Evolutionary conservation across 1,140 invertebrate genomes (phyloP), one percentile per base, ranked within the genome.

Genomic region (Macrocentrus cingulum): DNA sequence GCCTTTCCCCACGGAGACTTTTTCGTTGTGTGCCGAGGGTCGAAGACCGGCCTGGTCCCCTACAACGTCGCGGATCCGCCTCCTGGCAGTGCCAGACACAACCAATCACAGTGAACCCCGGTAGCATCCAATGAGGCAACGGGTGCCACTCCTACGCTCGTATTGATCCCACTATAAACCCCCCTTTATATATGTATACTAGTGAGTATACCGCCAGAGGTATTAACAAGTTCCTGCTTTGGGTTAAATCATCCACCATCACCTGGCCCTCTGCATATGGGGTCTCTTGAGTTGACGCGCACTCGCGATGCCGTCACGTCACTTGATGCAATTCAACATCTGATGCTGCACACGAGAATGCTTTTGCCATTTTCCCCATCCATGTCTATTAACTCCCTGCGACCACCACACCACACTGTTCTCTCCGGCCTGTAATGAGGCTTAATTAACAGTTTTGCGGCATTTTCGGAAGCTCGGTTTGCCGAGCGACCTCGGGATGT

Each of bases 91-190:
- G 46, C 71, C 71, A 53, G 20, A 13, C 46, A 32, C 59, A 64
- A 61, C 78, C 78, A 79, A 80, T 79, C 73, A 61, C 25, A 51
- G 29, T 9, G 41, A 48, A 41, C 55, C 45, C 36, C 66, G 37
- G 59, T 59, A 55, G 45, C 69, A 64, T 68, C 78, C 78, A 78
- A 80, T 80, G 62, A 73, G 70, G 50, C 67, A 60, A 54, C 69
- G 62, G 37, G 64, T 65, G 76, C 76, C 76, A 76, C 78, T 79
- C 74, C 78, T 75, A 77, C 76, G 66, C 67, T 51, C 51, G 74
- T 80, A 79, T 80, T 80, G 77, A 79, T 80, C 77, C 72, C 74
- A 72, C 75, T 77, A 79, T 79, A 76, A 79, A 76, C 75, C 73
- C 74, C 57, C 32, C n/a, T n/a, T n/a, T n/a, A n/a, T n/a, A n/a